Percentiles rank a stretch among this genome's conserved stretches.
phyloP scores from a whole-genome alignment of 2,797 vertebrate genomes.

The Natrix natrix region DNA sequence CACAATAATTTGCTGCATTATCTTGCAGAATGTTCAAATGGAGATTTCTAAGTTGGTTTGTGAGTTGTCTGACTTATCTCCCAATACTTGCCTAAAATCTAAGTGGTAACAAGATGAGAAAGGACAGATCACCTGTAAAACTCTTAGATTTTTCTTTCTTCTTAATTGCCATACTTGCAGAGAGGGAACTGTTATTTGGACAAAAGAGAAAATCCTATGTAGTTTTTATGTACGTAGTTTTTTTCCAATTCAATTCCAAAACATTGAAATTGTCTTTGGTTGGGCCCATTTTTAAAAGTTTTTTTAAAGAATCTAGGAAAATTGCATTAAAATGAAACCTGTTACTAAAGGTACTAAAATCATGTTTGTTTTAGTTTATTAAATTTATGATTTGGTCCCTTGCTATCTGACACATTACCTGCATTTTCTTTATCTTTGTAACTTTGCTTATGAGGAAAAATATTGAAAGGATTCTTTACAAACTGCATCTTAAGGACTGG shows the following conservation, averaged over 20 bases:
- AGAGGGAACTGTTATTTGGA: not conserved
- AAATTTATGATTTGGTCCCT: not conserved
- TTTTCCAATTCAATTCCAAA: not conserved
- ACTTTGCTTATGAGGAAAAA: not conserved
- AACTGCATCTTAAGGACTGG: not conserved
- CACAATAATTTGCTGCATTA: not conserved
- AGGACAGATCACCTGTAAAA: not conserved
- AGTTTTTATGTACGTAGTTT: not conserved
- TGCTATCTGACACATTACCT: not conserved
- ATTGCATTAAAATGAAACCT: not conserved
- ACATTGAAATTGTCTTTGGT: not conserved
- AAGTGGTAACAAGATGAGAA: not conserved
- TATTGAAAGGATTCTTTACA: not conserved
- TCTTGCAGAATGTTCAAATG: not conserved
- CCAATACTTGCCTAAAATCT: not conserved
- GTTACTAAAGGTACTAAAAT: not conserved
- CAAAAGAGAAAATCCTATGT: not conserved
- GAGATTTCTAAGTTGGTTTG: not conserved
- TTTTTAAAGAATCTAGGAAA: not conserved
- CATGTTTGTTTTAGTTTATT: not conserved
- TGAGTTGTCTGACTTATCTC: not conserved
- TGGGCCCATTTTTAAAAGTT: not conserved
- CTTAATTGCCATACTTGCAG: not conserved
- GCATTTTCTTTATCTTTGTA: conserved; percentile 2
- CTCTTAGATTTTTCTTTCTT: not conserved